Percentiles rank a stretch among this genome's conserved stretches.
Conservation (phyloP, 1,140 invertebrate species). For the Lepidotrigona ventralis region DNA sequence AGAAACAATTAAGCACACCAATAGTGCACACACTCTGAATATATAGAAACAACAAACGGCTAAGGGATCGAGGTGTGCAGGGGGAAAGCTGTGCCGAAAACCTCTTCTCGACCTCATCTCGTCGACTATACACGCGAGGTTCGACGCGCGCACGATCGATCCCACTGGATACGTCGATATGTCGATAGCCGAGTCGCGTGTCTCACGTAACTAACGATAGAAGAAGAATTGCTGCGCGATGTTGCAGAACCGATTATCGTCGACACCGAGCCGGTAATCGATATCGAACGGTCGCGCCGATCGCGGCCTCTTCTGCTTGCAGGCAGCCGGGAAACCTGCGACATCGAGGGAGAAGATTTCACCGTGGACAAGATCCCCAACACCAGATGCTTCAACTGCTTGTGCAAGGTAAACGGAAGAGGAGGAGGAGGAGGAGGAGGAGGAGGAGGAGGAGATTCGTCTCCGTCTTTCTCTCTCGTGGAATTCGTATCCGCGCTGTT, state of each 20-base stretch:
- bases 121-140: slow-evolving; percentile 3
- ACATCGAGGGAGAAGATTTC: slow-evolving; percentile 74
- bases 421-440: too few relatives aligned
- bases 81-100: slow-evolving; percentile 60
- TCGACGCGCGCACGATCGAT: slow-evolving; percentile 21
- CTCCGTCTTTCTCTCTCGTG: background rate
- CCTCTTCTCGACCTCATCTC: slow-evolving; percentile 11
- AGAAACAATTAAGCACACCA: too few relatives aligned
- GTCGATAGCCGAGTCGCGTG: slow-evolving; percentile 5
- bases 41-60: too few relatives aligned
- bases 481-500: too few relatives aligned
- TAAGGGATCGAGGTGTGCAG: slow-evolving; percentile 58
- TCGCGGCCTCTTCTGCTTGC: slow-evolving; percentile 40
- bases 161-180: background rate
- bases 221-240: background rate
- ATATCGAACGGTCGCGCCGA: slow-evolving; percentile 4
- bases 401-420: slow-evolving; percentile 72
- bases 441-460: background rate
- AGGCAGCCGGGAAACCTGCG: slow-evolving; percentile 75
- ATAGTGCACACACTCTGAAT: too few relatives aligned
- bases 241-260: background rate
- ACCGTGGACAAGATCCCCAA: slow-evolving; percentile 75
- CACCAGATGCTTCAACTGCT: slow-evolving; percentile 74
- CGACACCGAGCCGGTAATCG: slow-evolving; percentile 11
- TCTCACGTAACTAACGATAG: slow-evolving; percentile 28